phyloP scores from a whole-genome alignment of 2,888 invertebrate species.

The Lycia hirtaria region DNA sequence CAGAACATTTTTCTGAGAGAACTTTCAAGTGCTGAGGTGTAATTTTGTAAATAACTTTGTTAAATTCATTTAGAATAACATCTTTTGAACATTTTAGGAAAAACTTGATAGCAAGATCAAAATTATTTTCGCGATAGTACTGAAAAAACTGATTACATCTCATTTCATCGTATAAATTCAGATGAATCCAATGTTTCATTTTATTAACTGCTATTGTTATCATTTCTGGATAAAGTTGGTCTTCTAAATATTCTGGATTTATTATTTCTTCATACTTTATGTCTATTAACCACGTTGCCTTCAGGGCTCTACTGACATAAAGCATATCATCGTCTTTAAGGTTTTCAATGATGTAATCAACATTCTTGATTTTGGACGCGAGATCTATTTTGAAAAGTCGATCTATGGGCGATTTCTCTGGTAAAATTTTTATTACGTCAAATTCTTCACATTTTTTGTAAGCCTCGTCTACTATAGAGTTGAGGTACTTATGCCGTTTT shows the following conservation, averaged over 20 bases:
- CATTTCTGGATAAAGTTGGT: constrained; percentile 63
- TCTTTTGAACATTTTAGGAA: constrained; percentile 33
- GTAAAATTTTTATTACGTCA: constrained; percentile 25
- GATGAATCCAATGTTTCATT: constrained; percentile 39
- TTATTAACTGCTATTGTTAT: constrained; percentile 51
- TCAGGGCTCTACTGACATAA: constrained; percentile 66
- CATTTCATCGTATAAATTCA: constrained; percentile 34
- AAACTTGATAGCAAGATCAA: constrained; percentile 40
- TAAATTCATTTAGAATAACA: constrained; percentile 31
- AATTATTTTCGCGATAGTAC: constrained; percentile 36
- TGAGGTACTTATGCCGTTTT: constrained; percentile 56
- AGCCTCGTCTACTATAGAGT: constrained; percentile 51
- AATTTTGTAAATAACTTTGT: constrained; percentile 35
- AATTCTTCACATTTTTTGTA: constrained; percentile 18
- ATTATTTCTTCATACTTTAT: constrained; percentile 52
- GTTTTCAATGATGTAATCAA: constrained; percentile 59
- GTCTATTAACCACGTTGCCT: constrained; percentile 62
- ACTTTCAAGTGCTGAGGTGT: constrained; percentile 43
- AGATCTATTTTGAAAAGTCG: constrained; percentile 68
- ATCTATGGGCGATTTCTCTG: constrained; percentile 58
- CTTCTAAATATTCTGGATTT: constrained; percentile 63
- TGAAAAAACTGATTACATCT: constrained; percentile 43
- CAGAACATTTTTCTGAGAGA: constrained; percentile 39
- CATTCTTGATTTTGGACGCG: constrained; percentile 56
- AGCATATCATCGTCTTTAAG: constrained; percentile 67